Percentiles rank a stretch among this genome's conserved stretches.
These are phyloP conservation scores for Sarcophaga caerulescens DNA, from an alignment of 2,888 invertebrate species.

Conservation along the genomic window DNA sequence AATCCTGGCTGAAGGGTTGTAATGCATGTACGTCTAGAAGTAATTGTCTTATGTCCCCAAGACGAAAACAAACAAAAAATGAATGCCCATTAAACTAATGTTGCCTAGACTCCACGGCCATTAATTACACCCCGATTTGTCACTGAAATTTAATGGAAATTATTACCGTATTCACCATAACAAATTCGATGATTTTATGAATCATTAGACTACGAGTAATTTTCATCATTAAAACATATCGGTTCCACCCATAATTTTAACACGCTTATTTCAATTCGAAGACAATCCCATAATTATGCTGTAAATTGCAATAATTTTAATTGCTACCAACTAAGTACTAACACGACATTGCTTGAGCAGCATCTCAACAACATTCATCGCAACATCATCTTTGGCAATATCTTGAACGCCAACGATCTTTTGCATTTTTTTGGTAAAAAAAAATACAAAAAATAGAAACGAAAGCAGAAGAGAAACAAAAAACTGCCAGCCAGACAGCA, in stretches of 20 bases:
- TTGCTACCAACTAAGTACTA: slow-evolving; percentile 4
- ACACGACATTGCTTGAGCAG: not conserved
- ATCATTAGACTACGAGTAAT: not conserved
- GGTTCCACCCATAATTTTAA: slow-evolving; percentile 21
- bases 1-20: no score
- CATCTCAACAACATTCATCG: not conserved
- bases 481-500: not conserved
- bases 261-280: not conserved
- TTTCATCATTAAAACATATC: not conserved
- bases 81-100: no score
- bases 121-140: not conserved
- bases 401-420: slow-evolving; percentile 30
- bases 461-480: not conserved
- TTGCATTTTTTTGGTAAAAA: not conserved
- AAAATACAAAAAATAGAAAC: no score
- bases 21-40: no score
- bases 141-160: not conserved
- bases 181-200: slow-evolving; percentile 15
- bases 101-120: not conserved
- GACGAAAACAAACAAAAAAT: no score
- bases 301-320: slow-evolving; percentile 26
- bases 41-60: no score
- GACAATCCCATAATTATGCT: slow-evolving; percentile 37
- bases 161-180: not conserved
- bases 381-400: slow-evolving; percentile 16